Conservation (phyloP, 2,797 vertebrate species). For the Cyprinodon diabolis region DNA sequence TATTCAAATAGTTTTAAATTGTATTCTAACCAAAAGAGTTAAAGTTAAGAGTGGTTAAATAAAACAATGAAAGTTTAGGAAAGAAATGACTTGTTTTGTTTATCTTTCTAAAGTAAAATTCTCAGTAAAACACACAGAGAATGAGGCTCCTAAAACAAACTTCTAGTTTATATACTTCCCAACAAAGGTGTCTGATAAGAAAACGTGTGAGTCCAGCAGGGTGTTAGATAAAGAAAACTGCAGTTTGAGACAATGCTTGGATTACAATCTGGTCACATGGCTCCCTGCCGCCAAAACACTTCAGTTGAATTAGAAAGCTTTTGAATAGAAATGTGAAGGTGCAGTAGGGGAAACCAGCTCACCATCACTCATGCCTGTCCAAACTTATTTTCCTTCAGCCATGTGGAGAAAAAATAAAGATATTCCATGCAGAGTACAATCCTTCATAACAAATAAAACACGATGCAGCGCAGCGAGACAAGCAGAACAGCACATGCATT, state of each 20-base stretch:
- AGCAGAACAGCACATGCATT: conserved; percentile 2
- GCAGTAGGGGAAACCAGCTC: conserved; percentile 48
- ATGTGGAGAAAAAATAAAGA: conserved; percentile 1
- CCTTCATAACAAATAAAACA: neutral
- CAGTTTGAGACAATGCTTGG: conserved; percentile 75
- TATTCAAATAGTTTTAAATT: conserved; percentile 1
- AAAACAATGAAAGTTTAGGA: neutral
- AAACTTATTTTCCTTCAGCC: conserved; percentile 5
- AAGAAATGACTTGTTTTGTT: neutral
- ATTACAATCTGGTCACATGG: conserved; percentile 80
- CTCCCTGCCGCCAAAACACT: conserved; percentile 61
- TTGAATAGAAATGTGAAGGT: conserved; percentile 65
- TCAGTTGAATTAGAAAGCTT: conserved; percentile 62
- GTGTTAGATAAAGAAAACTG: conserved; percentile 52
- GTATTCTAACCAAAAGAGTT: conserved; percentile 6
- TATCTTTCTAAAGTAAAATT: too few relatives aligned
- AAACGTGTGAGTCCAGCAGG: conserved; percentile 26
- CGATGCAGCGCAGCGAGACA: conserved; percentile 14
- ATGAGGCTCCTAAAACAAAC: conserved; percentile 41
- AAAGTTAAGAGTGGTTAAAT: conserved; percentile 1
- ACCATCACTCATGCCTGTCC: conserved; percentile 18
- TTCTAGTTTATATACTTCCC: conserved; percentile 35
- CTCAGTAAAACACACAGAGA: neutral
- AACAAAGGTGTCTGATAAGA: conserved; percentile 56
- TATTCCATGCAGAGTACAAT: neutral